Evolutionary conservation across 2,888 invertebrate genomes (phyloP), one percentile per base, ranked within the genome.

Genomic region (Xanthorhoe designata): DNA sequence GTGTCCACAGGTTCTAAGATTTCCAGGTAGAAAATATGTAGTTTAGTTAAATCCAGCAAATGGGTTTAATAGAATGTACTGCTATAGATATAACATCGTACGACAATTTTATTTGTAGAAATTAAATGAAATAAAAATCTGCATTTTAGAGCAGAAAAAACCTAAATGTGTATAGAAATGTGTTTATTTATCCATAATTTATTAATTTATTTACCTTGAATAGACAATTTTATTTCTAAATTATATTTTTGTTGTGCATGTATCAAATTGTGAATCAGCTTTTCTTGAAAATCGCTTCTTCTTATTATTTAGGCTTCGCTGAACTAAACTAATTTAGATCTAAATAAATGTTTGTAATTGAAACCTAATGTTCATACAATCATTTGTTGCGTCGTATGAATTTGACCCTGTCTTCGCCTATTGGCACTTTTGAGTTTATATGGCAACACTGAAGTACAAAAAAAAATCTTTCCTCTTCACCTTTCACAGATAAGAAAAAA

Each of bases 251-350:
- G 56, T 47, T 60, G 5, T 79, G 85, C 84, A 84, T 86, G 86
- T n/a, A 13, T 54, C 55, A 70, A 63, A 42, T 62, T 53, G 59
- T 52, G 8, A 49, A 66, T 68, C 65, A 63, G 72, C 69, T 72
- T 71, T 75, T 85, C 80, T 80, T 13, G 13, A 74, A 73, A 76
- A 78, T 75, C 76, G 91, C 91, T 92, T 91, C 80, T 90, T 91
- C 83, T 89, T 87, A 88, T 90, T 83, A 88, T 92, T 91, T 90
- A 90, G 89, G 90, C 91, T 92, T 91, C 78, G 91, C 91, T 87
- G 81, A 82, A 73, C 71, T 76, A 68, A 75, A 55, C 18, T 49
- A 35, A 61, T 45, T 24, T 64, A 52, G 45, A 54, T 51, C n/a
- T 64, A 58, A 47, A 24, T 35, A 19, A 49, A 66, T 57, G 65